phyloP scores from a whole-genome alignment of 2,797 vertebrate genomes.

The Cossypha polioptera region DNA sequence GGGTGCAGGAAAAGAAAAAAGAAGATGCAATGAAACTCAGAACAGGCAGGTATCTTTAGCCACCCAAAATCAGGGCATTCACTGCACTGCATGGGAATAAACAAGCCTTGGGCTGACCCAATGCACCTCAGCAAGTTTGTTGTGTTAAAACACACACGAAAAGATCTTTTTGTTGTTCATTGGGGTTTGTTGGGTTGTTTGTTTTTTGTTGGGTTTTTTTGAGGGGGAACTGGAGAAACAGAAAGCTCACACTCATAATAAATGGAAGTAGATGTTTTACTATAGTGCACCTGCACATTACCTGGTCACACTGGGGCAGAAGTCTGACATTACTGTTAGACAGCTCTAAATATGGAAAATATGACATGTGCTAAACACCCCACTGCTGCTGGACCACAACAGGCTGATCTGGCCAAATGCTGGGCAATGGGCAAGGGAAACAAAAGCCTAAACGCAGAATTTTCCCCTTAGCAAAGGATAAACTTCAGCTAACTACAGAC shows the following conservation, averaged over 20 bases:
- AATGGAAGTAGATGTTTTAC: fast-evolving
- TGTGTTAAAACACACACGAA: neutral
- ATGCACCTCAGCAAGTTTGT: neutral
- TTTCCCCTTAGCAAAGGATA: neutral
- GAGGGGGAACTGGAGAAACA: fast-evolving
- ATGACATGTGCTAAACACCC: neutral
- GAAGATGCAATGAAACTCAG: neutral
- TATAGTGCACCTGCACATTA: fast-evolving
- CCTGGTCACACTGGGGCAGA: neutral
- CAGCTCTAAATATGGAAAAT: neutral
- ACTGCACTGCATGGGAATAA: neutral
- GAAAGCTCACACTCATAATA: neutral
- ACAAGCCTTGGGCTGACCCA: neutral
- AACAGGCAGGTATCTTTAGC: neutral
- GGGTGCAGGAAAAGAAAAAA: neutral
- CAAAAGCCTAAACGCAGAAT: neutral
- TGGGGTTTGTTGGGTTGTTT: neutral
- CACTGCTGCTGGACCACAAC: neutral
- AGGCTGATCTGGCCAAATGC: neutral
- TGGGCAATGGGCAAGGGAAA: neutral
- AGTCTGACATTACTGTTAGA: neutral
- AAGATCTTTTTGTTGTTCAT: neutral
- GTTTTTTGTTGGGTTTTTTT: neutral
- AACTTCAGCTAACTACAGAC: neutral
- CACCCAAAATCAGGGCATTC: neutral